Base-by-base conservation (phyloP, 2,113 vertebrate species). In the Callipepla squamata region DNA sequence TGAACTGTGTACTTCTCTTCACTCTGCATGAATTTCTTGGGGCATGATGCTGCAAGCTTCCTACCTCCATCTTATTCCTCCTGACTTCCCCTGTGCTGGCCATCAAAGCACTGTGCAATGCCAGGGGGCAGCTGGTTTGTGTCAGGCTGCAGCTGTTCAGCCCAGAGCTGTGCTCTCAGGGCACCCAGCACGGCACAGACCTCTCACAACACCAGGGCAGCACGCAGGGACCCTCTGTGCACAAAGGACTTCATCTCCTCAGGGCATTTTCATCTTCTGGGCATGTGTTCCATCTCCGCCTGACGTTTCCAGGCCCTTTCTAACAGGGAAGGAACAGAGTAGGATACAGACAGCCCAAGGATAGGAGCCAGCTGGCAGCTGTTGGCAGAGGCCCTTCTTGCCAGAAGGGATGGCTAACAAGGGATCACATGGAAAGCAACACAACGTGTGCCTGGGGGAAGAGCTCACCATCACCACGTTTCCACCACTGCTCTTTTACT, bases 51-150 rank as follows among this genome's bases (percentile, higher is more conserved):
- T 36, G 4, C 21, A 77, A 44, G 51, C 11, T 11, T 12, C 12
- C 44, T 58, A n/a, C 40, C 42, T 59, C 38, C 48, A 6, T 21
- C 13, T 51, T 40, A 50, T 4, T 25, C 22, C 15, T 8, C 17
- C 3, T 0, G 1, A 5, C 76, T 21, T 63, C 55, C 62, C 67
- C 32, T 13, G 2, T 15, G 21, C 7, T 15, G 51, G 34, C 25
- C 16, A 2, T 25, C 2, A 48, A 1, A 1, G 30, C 14, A 17
- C 59, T 0, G 0, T 7, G n/a, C 1, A 2, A 68, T 19, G 48
- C 32, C 13, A 32, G 61, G 68, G 32, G 45, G 28, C 42, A 55
- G 0, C 7, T 8, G 32, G 3, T 23, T 44, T 76, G n/a, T 15
- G 36, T 61, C 72, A 1, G 8, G 36, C 5, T 42, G 13, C 32